Percentiles rank a stretch among this genome's conserved stretches.
Evolutionary conservation across 2,113 vertebrate species (phyloP).

Genomic region (Chionodraco myersi): DNA sequence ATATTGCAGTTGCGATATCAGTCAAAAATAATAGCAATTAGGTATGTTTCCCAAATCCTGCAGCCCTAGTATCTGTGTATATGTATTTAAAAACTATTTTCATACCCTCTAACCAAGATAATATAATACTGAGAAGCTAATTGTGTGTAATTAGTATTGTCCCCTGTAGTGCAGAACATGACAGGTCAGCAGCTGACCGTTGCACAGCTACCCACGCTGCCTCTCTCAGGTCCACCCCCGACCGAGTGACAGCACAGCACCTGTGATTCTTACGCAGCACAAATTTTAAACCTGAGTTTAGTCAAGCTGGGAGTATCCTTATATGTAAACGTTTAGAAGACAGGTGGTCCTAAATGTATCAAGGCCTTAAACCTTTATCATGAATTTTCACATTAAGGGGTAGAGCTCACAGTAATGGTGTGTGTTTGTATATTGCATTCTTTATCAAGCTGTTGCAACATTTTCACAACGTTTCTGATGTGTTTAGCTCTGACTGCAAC

Average conservation of each 20-base stretch:
- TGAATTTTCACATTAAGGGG: not conserved
- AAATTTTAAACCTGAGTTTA: not conserved
- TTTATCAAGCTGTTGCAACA: not conserved
- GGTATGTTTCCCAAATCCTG: too few relatives aligned
- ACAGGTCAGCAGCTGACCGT: slow-evolving; percentile 53
- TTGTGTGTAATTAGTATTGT: slow-evolving; percentile 34
- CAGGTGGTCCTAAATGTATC: not conserved
- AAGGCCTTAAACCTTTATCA: not conserved
- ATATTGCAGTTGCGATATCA: too few relatives aligned
- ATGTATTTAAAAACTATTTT: not conserved
- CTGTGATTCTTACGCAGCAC: slow-evolving; percentile 22
- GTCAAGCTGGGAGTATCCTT: not conserved
- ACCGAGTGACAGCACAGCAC: slow-evolving; percentile 28
- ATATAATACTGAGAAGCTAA: slow-evolving; percentile 17
- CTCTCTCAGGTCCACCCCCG: slow-evolving; percentile 35
- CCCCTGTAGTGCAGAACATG: slow-evolving; percentile 42
- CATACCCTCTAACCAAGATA: not conserved
- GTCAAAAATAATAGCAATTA: too few relatives aligned
- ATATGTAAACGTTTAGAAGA: not conserved
- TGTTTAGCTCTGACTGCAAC: not conserved
- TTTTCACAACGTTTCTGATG: not conserved
- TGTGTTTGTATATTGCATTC: too few relatives aligned
- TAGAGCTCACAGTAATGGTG: not conserved
- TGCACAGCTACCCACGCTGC: slow-evolving; percentile 45
- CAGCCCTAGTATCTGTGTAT: not conserved